Base-by-base conservation (phyloP, 35 echinoderm and acorn worm species). In the Apostichopus californicus region DNA sequence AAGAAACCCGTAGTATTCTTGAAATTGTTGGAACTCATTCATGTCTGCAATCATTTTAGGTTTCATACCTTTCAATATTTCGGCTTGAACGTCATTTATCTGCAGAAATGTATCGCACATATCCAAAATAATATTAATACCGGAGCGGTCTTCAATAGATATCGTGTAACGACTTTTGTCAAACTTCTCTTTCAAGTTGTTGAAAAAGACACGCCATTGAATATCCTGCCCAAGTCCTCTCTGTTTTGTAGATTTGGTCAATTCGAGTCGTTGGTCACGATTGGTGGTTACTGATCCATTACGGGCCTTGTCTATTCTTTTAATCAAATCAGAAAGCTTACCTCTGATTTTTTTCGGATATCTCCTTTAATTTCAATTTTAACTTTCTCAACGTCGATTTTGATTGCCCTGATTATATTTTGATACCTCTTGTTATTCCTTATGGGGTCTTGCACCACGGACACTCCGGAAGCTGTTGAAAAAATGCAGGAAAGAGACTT, bases 361-460 rank as follows among this genome's bases (percentile, higher is more conserved):
- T 63, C 78, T 6, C 92, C 92, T 23, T 34, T 64, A 20, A 96
- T 60, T 85, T 88, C 18, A 46, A 21, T 15, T 46, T 95, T 98
- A 26, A 98, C 94, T 25, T 54, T 26, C 54, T 98, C 96, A 23
- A 98, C 87, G 72, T 98, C 96, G 9, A 17, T 68, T 57, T 86
- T 89, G 23, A 93, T 88, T 22, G 92, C 80, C 46, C 92, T 91
- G 58, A 95, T 93, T 11, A 85, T 90, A 54, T 81, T 95, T 21
- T 92, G 87, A 54, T 98, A 98, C 7, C 96, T 87, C 13, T 92
- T 64, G 75, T 92, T 98, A 13, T 90, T 70, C 54, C 92, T 78
- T 54, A 98, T 94, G 4, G 90, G 4, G 94, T 98, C 54, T 98
- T 98, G 71, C 96, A 98, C 88, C 90, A 90, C 46, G 96, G 96